A percentile compares a stretch with the other conserved stretches of the same genome.
Evolutionary conservation across 53 echinoderm and acorn worm species (phyloP).

Genomic region (Apostichopus leukothele): DNA sequence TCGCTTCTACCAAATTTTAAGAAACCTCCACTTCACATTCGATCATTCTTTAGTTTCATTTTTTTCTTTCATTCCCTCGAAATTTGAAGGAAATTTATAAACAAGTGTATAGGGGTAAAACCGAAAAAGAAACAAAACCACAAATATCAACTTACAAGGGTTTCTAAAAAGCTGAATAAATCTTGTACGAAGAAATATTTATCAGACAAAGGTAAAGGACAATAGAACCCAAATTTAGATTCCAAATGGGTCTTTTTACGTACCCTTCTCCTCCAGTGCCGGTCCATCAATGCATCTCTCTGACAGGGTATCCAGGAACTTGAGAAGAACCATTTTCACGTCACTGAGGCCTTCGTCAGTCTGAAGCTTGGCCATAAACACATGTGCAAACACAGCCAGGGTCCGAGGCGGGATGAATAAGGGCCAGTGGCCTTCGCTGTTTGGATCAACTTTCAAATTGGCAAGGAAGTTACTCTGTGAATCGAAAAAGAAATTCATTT

Average conservation of each 20-base stretch:
- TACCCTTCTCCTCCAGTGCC: conserved; percentile 39
- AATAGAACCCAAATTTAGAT: no score
- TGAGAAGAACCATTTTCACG: conserved; percentile 63
- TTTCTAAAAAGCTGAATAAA: no score
- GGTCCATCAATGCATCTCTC: conserved; percentile 65
- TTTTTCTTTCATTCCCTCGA: no score
- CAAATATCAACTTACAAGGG: no score
- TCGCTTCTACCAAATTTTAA: no score
- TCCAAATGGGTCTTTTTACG: background rate
- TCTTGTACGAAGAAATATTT: no score
- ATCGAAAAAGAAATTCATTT: background rate
- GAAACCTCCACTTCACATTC: no score
- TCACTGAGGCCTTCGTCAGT: conserved; percentile 45
- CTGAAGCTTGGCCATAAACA: conserved; percentile 38
- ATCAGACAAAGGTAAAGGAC: no score
- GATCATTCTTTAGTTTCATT: no score
- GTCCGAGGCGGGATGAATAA: conserved; percentile 83
- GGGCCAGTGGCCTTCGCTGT: conserved; percentile 67
- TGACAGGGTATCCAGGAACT: conserved; percentile 71
- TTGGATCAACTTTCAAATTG: conserved; percentile 77
- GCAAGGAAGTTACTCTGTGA: conserved; percentile 67
- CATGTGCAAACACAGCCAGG: conserved; percentile 51
- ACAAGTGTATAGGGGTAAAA: no score
- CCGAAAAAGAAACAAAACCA: no score
- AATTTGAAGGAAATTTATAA: no score